Conservation (phyloP, 2,113 vertebrate genomes). For the Neodontobutis hainanensis region DNA sequence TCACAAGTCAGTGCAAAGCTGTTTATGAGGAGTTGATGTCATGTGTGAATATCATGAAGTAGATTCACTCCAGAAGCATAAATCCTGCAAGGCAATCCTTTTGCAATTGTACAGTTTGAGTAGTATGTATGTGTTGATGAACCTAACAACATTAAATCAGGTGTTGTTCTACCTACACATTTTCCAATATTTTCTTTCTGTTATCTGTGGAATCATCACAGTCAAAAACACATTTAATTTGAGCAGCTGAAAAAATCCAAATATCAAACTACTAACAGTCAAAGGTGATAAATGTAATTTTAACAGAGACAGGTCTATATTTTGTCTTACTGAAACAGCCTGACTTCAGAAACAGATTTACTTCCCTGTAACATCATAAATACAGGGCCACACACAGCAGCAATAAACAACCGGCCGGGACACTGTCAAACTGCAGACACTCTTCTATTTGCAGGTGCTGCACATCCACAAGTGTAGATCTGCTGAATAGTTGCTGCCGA, state of each 20-base stretch:
- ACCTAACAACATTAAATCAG: no score
- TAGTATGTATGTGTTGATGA: no score
- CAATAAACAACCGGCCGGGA: constrained; percentile 1
- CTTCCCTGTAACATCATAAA: neutral
- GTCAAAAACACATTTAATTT: no score
- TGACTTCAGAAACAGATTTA: neutral
- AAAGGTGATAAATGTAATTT: neutral
- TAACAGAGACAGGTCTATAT: constrained; percentile 3
- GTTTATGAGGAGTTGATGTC: neutral
- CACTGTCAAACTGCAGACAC: constrained; percentile 5
- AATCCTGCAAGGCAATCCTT: no score
- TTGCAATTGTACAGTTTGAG: no score
- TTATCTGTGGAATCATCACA: no score
- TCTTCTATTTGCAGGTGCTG: neutral
- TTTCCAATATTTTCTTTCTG: no score
- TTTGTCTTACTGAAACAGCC: neutral
- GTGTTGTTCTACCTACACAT: no score
- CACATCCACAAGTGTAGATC: neutral
- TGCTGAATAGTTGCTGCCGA: constrained; percentile 3
- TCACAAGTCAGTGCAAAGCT: constrained; percentile 5
- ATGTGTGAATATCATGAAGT: neutral
- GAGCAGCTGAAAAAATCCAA: no score
- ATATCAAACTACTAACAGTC: no score
- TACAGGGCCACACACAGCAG: constrained; percentile 8
- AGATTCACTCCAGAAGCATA: neutral